These are phyloP conservation scores for Eledona agricola DNA, from an alignment of 2,888 invertebrate genomes.

Conservation along the genomic window DNA sequence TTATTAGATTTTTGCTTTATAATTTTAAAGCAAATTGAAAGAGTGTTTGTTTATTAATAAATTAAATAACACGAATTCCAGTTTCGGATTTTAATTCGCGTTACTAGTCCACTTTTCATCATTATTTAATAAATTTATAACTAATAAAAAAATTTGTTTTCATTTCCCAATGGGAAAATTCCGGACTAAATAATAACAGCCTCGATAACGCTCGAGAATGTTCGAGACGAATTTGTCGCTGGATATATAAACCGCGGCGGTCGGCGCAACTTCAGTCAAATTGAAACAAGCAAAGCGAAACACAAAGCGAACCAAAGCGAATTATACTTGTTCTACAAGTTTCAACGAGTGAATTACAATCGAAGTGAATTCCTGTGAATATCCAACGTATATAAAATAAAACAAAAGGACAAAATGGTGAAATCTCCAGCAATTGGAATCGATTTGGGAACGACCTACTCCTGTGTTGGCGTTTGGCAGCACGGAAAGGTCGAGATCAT, in stretches of 20 bases:
- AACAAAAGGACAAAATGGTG: slow-evolving; percentile 19
- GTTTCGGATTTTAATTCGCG: too few species aligned
- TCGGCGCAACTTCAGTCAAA: slow-evolving; percentile 1
- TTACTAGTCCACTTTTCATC: too few species aligned
- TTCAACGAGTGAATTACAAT: slow-evolving; percentile 3
- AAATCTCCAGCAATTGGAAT: slow-evolving; percentile 72
- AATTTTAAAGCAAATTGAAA: too few species aligned
- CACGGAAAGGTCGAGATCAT: slow-evolving; percentile 81
- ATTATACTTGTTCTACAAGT: too few species aligned
- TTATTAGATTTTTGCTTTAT: too few species aligned
- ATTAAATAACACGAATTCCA: too few species aligned
- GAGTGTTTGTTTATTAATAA: too few species aligned
- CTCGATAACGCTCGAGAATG: slow-evolving; percentile 11
- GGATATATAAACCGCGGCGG: neutral
- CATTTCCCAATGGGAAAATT: slow-evolving; percentile 3
- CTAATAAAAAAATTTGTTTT: too few species aligned
- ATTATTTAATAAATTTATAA: too few species aligned
- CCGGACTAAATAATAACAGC: neutral
- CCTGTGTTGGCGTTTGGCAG: slow-evolving; percentile 87
- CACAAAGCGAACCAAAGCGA: slow-evolving; percentile 13
- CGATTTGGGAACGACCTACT: slow-evolving; percentile 88
- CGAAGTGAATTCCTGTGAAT: neutral
- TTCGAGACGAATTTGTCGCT: slow-evolving; percentile 7
- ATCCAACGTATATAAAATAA: neutral
- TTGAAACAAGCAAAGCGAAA: slow-evolving; percentile 5